A percentile compares a stretch with the other conserved stretches of the same genome.
Conservation (phyloP, 2,113 vertebrate species). For the Camelus dromedarius region DNA sequence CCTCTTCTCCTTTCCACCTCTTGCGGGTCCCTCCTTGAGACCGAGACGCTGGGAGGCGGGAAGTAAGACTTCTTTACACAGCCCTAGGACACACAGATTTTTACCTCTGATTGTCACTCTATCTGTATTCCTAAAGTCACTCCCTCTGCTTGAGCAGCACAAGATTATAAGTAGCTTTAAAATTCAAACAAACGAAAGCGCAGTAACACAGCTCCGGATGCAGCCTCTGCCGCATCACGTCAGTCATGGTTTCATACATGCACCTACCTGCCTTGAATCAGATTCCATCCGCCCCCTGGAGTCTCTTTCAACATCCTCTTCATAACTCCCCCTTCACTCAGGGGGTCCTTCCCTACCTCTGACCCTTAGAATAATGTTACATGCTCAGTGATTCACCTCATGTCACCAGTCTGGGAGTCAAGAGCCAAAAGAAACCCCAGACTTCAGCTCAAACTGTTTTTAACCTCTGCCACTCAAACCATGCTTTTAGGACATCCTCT, state of each 20-base stretch:
- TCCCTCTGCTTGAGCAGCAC: neutral
- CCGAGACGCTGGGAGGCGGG: neutral
- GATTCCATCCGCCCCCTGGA: neutral
- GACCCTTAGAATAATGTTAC: neutral
- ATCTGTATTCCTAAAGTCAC: neutral
- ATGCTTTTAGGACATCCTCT: slow-evolving; percentile 14
- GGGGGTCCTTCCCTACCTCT: neutral
- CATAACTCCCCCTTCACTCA: neutral
- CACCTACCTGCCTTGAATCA: neutral
- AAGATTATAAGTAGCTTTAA: neutral
- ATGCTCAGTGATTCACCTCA: neutral
- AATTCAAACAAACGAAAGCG: neutral
- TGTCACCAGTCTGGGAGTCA: neutral
- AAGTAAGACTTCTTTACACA: neutral
- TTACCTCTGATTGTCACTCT: neutral
- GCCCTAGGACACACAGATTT: neutral
- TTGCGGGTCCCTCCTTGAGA: neutral
- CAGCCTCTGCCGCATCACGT: neutral
- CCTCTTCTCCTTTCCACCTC: neutral
- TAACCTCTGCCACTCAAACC: slow-evolving; percentile 2
- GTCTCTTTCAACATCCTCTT: neutral
- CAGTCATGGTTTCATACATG: neutral
- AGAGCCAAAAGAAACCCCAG: neutral
- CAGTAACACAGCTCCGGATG: neutral
- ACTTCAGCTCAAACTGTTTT: slow-evolving; percentile 12